Conservation (phyloP, 1,140 invertebrate genomes). For the Yoshiicerus persimilis region DNA sequence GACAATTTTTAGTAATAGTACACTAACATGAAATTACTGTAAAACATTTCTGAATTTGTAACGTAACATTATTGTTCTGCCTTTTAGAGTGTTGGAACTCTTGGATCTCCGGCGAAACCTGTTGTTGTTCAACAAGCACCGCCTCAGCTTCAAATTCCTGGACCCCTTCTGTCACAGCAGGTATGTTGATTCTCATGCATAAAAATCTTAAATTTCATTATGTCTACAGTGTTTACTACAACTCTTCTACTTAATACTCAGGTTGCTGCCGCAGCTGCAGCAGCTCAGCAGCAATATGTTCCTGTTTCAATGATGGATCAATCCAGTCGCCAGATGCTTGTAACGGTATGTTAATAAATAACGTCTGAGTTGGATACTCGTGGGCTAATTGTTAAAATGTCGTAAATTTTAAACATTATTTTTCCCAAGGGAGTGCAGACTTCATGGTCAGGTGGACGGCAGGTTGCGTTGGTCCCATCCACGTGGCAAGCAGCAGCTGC, state of each 20-base stretch:
- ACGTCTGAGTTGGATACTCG: not conserved
- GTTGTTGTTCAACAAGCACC: constrained; percentile 76
- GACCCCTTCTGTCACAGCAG: constrained; percentile 50
- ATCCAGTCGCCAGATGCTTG: constrained; percentile 58
- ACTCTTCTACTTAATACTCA: constrained; percentile 47
- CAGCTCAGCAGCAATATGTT: constrained; percentile 76
- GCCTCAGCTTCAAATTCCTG: constrained; percentile 63
- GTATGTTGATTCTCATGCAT: not conserved
- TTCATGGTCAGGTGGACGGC: constrained; percentile 74
- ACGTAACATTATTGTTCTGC: not conserved
- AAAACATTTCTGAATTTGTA: not conserved
- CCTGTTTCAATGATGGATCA: constrained; percentile 88
- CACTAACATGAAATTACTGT: not conserved
- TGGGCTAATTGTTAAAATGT: not conserved
- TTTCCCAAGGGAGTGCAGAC: constrained; percentile 68
- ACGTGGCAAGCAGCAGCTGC: constrained; percentile 78
- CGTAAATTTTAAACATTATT: not conserved
- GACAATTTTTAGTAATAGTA: not conserved
- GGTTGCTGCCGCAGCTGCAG: constrained; percentile 54
- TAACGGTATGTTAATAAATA: constrained; percentile 53
- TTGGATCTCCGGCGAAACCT: constrained; percentile 82
- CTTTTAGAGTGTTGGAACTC: constrained; percentile 53
- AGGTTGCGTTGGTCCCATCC: constrained; percentile 79
- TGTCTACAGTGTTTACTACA: not conserved
- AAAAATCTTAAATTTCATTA: not conserved